Evolutionary conservation across 2,888 invertebrate species (phyloP), one percentile per base, ranked within the genome.

Genomic region (Lithophane ornitopus): DNA sequence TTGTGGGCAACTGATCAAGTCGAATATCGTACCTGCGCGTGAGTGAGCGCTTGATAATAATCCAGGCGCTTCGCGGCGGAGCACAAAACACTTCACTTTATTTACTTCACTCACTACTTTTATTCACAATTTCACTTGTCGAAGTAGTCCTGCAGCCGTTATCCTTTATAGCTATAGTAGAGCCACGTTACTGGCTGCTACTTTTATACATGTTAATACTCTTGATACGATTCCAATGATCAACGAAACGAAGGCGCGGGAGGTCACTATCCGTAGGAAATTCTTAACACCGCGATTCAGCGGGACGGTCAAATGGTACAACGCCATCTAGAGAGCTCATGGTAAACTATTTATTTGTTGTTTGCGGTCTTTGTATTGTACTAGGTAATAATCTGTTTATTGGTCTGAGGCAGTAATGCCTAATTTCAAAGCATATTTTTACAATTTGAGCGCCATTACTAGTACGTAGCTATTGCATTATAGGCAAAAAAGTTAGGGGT

Each of bases 261-360:
- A 63, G 16, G 80, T 80, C 75, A 75, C n/a, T 67, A 59, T 59
- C 4, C 49, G 67, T 22, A 62, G 63, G 81, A 75, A 59, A 81
- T 80, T 84, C 84, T 84, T 81, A 68, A 81, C 84, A 81, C 75
- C 81, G 81, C 80, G 80, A 80, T 81, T 84, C 81, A 81, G 84
- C 19, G 3, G 26, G 0, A 46, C 39, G n/a, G 8, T 12, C 12
- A 11, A 56, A 46, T 14, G 9, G 68, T 52, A 83, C 83, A 81
- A 84, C 81, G 81, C 84, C 81, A 81, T 81, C 81, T 81, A 81
- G 81, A 16, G 75, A 84, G 70, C 46, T 1, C 19, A 46, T 8
- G n/a, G 22, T 34, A 67, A 81, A 84, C 70, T 56, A 44, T 75
- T 66, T 46, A 46, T 39, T 14, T 49, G 14, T 76, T 75, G n/a